Evolutionary conservation across 2,888 invertebrate species (phyloP).

Genomic region (Oxyteleia sp.): DNA sequence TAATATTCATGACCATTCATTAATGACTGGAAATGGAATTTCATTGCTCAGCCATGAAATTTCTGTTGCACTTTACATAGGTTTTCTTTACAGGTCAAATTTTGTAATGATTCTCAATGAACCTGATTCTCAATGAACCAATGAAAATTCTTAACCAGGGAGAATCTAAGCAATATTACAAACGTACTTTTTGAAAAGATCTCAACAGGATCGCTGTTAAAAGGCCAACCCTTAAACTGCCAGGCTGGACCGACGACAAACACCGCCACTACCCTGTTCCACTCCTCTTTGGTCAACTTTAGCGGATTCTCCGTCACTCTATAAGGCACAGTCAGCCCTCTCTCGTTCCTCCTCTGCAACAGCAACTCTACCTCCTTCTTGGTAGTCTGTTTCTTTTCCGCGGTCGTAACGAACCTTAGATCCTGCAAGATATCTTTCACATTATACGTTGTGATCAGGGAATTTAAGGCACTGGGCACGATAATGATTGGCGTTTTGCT

Average conservation of each 20-base stretch:
- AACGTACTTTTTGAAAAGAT: conserved; percentile 99
- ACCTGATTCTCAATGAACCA: no score
- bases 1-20: no score
- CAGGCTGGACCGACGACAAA: conserved; percentile 99
- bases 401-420: conserved; percentile 91
- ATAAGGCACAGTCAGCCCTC: conserved; percentile 95
- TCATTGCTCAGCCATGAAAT: no score
- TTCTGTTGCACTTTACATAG: no score
- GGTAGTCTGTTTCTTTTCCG: conserved; percentile 95
- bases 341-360: conserved; percentile 94
- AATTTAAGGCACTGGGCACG: conserved; percentile 97
- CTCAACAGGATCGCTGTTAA: conserved; percentile 99
- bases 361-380: conserved; percentile 97
- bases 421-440: conserved; percentile 98
- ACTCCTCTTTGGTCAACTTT: conserved; percentile 96
- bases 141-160: no score
- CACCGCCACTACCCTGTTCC: conserved; percentile 99
- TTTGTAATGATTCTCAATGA: no score
- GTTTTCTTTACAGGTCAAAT: no score
- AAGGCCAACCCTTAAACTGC: conserved; percentile 99
- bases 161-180: no score
- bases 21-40: no score
- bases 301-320: conserved; percentile 98
- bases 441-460: conserved; percentile 99
- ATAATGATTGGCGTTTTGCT: conserved; percentile 99